phyloP scores from a whole-genome alignment of 2,888 invertebrate genomes.

The Cephonodes hylas region DNA sequence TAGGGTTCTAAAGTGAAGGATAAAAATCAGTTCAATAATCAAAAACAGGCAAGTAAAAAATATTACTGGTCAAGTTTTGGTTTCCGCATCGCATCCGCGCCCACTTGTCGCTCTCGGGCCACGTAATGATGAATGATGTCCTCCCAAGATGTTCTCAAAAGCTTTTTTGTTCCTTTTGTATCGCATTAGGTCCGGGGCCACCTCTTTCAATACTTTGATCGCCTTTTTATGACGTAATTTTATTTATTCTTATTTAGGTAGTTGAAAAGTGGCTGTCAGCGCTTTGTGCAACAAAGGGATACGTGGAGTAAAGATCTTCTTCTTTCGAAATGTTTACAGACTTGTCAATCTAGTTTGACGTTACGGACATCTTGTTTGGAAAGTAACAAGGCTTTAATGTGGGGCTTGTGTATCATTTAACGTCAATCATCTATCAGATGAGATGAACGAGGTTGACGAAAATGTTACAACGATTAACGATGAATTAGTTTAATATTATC shows the following conservation, averaged over 20 bases:
- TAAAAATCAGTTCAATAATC: too few species aligned
- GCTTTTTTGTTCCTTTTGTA: conserved; percentile 51
- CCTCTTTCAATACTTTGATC: conserved; percentile 48
- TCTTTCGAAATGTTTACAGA: conserved; percentile 7
- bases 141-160: conserved; percentile 37
- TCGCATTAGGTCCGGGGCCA: conserved; percentile 43
- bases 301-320: conserved; percentile 16
- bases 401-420: neutral
- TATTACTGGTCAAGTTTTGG: neutral
- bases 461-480: neutral
- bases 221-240: conserved; percentile 57
- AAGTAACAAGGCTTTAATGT: neutral
- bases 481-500: too few species aligned
- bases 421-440: neutral
- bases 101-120: conserved; percentile 19
- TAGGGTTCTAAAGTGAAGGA: too few species aligned
- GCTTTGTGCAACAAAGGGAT: conserved; percentile 43
- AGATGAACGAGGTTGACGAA: neutral
- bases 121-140: conserved; percentile 53
- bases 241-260: conserved; percentile 44
- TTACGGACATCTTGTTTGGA: neutral
- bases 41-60: too few species aligned
- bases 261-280: conserved; percentile 44
- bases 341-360: neutral
- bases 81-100: neutral